phyloP scores from a whole-genome alignment of 1,140 invertebrate species.

The Polypedilum vanderplanki region DNA sequence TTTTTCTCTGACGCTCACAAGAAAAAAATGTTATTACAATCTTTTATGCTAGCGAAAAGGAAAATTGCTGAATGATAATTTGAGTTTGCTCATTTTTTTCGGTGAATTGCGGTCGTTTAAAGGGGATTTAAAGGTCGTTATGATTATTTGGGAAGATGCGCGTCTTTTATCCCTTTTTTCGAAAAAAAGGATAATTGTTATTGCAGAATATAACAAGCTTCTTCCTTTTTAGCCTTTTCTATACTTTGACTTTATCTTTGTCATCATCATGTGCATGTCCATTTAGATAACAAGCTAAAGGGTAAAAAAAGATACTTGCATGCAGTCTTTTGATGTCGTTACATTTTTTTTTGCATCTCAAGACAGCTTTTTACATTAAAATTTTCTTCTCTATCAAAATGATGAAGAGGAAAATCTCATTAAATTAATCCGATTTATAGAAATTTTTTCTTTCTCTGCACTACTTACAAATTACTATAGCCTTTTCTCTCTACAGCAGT shows the following conservation, averaged over 20 bases:
- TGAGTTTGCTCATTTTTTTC: not conserved
- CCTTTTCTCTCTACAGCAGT: not conserved
- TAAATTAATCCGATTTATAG: not conserved
- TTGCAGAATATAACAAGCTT: too few species aligned
- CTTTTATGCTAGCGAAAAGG: not conserved
- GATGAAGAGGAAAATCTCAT: not conserved
- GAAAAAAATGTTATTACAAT: not conserved
- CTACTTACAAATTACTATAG: not conserved
- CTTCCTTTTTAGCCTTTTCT: too few species aligned
- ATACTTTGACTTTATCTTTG: too few species aligned
- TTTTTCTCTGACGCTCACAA: too few species aligned
- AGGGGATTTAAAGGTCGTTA: not conserved
- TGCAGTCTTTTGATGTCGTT: too few species aligned
- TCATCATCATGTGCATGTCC: too few species aligned
- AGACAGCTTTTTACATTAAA: too few species aligned
- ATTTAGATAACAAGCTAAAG: too few species aligned
- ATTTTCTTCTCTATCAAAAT: not conserved
- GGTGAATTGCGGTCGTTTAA: not conserved
- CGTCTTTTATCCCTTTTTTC: too few species aligned
- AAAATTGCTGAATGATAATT: constrained; percentile 19
- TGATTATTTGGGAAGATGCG: not conserved
- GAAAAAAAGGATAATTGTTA: not conserved
- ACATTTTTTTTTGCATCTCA: too few species aligned
- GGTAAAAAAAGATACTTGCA: too few species aligned
- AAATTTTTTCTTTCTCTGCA: not conserved